Base-by-base conservation (phyloP, 2,888 invertebrate genomes). In the Xanthostigma xanthostigma region DNA sequence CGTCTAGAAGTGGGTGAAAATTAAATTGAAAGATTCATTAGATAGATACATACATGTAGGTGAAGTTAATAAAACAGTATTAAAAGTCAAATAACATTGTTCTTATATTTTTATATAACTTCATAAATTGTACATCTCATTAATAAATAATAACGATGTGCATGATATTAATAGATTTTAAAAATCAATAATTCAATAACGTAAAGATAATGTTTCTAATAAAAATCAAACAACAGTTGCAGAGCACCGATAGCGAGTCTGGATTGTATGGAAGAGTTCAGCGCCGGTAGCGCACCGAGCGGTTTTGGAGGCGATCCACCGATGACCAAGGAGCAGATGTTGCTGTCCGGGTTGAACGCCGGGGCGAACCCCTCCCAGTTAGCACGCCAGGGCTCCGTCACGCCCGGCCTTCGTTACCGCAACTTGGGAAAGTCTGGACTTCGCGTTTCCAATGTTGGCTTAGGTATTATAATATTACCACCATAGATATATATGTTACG, bases 371-470 rank as follows among this genome's bases (percentile, higher is more conserved):
- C 64, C 11, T 57, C 63, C 56, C 79, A 79, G 59, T 73, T 77
- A 52, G 76, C 76, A 45, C 76, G 78, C 62, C 75, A 79, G 52
- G 73, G 82, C 11, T 75, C 77, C 48, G 76, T 81, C 53, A 84
- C 89, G 57, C 89, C 89, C 45, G 88, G 89, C 42, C 74, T 91
- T 58, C 80, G 89, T 46, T 90, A 90, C 74, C 84, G 92, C 66
- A 94, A 94, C 71, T 76, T 95, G 57, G 95, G 95, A 58, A 95
- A 95, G 71, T 93, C 92, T 62, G 95, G 95, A 46, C 78, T 95
- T 53, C 76, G 94, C 55, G 92, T 95, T 53, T 94, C 94, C 58
- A 93, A 92, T 69, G 85, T 95, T 56, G 94, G 92, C 55, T 76
- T 95, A 59, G 83, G 82, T 80, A 70, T 67, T 27, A 27, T n/a